Percentiles rank a stretch among this genome's conserved stretches.
Evolutionary conservation across 2,888 invertebrate genomes (phyloP).

Genomic region (Tuberolachnus salignus): DNA sequence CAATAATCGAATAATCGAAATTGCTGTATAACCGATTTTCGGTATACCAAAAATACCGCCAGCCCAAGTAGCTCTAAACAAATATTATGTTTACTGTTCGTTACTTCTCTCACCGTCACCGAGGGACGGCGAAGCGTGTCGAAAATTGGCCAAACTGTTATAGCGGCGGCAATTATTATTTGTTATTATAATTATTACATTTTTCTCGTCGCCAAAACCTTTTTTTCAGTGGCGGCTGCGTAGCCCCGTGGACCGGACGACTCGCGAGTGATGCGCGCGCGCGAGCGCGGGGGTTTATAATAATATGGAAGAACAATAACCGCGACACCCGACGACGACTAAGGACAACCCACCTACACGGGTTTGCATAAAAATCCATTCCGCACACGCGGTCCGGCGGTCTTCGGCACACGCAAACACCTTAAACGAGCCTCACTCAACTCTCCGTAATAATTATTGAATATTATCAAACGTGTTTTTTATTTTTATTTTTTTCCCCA

Average conservation of each 20-base stretch:
- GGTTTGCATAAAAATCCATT: conserved; percentile 36
- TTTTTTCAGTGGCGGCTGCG: not conserved
- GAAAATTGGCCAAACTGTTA: not conserved
- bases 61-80: no score
- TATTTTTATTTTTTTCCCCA: conserved; percentile 6
- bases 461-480: conserved; percentile 40
- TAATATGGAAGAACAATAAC: conserved; percentile 45
- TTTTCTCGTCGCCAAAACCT: not conserved
- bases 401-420: conserved; percentile 49
- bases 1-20: no score
- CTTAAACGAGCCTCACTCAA: conserved; percentile 56
- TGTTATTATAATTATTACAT: no score
- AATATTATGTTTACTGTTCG: no score
- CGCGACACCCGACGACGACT: conserved; percentile 39
- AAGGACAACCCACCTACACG: conserved; percentile 56
- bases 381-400: conserved; percentile 7
- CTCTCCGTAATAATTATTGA: conserved; percentile 36
- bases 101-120: no score
- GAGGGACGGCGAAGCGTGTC: no score
- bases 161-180: not conserved
- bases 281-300: not conserved
- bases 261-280: not conserved
- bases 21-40: no score
- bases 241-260: not conserved
- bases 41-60: no score